These are phyloP conservation scores for Spheniscus mendiculus DNA, from an alignment of 2,113 vertebrate genomes.

Conservation along the genomic window DNA sequence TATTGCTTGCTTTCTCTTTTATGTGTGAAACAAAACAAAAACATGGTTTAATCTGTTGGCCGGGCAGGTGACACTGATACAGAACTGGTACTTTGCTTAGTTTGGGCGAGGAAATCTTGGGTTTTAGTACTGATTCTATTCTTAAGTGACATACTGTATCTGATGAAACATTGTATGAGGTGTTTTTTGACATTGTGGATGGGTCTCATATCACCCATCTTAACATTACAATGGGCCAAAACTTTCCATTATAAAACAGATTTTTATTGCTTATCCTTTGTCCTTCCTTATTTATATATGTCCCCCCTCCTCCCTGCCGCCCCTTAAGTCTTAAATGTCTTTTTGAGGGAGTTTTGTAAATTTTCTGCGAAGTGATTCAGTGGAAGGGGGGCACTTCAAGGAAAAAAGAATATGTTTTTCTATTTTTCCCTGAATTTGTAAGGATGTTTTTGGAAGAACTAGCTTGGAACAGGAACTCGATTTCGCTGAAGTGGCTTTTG, in stretches of 20 bases:
- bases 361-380: not conserved
- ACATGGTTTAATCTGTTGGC: not conserved
- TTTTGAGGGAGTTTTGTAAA: not conserved
- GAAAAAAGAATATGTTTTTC: not conserved
- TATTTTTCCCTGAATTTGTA: not conserved
- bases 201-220: not conserved
- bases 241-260: not conserved
- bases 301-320: too few relatives aligned
- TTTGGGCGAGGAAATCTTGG: not conserved
- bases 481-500: not conserved
- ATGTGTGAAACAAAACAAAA: not conserved
- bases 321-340: not conserved
- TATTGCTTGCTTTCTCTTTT: not conserved
- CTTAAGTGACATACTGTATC: not conserved
- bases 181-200: not conserved
- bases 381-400: not conserved
- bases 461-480: not conserved
- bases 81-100: not conserved
- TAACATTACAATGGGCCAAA: not conserved
- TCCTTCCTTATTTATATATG: not conserved
- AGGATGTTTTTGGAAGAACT: not conserved
- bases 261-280: not conserved
- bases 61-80: not conserved
- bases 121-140: not conserved
- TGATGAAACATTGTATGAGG: not conserved